Conservation (phyloP, 30 jellyfish, hydroid and myxozoan genomes). For the Chironex yamaguchii region DNA sequence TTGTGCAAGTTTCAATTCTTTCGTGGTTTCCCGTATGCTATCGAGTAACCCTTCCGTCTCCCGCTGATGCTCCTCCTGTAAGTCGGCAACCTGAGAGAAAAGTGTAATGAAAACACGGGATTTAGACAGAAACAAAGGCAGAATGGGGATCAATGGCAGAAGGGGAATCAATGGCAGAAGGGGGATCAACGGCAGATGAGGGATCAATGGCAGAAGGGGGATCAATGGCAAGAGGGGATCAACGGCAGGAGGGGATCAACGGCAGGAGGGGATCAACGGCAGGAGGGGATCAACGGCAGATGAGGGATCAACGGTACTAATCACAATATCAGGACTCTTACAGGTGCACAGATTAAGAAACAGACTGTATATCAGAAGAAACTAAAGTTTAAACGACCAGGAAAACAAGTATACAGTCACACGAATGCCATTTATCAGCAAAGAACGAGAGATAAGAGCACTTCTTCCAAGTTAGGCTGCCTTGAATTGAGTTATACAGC, state of each 20-base stretch:
- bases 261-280: too few species aligned
- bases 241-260: too few species aligned
- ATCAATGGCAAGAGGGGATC: not conserved
- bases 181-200: not conserved
- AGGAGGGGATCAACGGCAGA: not conserved
- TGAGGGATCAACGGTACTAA: too few species aligned
- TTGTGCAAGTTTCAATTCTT: slow-evolving; percentile 82
- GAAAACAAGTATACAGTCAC: too few species aligned
- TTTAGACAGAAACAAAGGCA: not conserved
- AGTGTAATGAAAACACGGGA: not conserved
- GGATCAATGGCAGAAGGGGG: not conserved
- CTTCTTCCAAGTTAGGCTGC: too few species aligned
- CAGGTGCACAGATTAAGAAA: too few species aligned
- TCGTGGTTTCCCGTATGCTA: slow-evolving; percentile 85
- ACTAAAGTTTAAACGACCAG: too few species aligned
- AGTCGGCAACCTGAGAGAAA: slow-evolving; percentile 73
- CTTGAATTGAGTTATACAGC: too few species aligned
- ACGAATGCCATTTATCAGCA: too few species aligned
- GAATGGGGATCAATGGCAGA: not conserved
- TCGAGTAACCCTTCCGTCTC: slow-evolving; percentile 94
- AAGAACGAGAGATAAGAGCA: too few species aligned
- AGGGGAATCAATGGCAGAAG: not conserved
- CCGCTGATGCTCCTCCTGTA: slow-evolving; percentile 93
- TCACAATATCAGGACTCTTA: too few species aligned
- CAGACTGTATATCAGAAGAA: too few species aligned